phyloP scores from a whole-genome alignment of 2,888 invertebrate species.

The Thecocarcelia acutangulata region DNA sequence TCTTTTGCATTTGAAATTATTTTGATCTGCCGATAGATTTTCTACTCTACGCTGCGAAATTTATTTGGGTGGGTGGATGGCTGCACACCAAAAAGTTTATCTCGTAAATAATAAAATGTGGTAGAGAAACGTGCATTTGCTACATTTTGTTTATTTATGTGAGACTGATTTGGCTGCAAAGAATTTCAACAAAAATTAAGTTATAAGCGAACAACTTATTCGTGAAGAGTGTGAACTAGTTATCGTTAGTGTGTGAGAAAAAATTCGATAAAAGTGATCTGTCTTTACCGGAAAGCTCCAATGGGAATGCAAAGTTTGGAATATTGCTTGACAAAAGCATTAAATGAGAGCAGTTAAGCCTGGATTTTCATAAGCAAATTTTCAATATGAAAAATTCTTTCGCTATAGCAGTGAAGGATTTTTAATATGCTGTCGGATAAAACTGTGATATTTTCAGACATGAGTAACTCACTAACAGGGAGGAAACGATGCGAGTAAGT shows the following conservation, averaged over 20 bases:
- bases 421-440: too few species aligned
- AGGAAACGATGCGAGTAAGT: too few species aligned
- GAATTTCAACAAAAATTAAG: not conserved
- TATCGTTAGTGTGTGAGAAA: slow-evolving; percentile 9
- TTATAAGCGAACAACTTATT: not conserved
- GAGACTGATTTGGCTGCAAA: slow-evolving; percentile 1
- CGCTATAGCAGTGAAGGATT: too few species aligned
- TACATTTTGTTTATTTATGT: slow-evolving; percentile 35
- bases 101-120: slow-evolving; percentile 11
- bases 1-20: slow-evolving; percentile 74
- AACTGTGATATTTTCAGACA: too few species aligned
- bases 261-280: too few species aligned
- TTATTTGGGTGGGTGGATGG: slow-evolving; percentile 75
- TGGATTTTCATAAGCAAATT: too few species aligned
- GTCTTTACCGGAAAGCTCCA: too few species aligned
- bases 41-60: slow-evolving; percentile 68
- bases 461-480: too few species aligned
- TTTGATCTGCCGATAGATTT: slow-evolving; percentile 76
- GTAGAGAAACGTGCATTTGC: slow-evolving; percentile 44
- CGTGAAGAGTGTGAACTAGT: slow-evolving; percentile 44
- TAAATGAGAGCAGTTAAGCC: too few species aligned
- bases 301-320: too few species aligned
- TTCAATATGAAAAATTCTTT: too few species aligned
- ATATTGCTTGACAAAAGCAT: too few species aligned
- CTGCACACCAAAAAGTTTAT: not conserved